Conservation (phyloP, 2,113 vertebrate species). For the Trematocara zebra region DNA sequence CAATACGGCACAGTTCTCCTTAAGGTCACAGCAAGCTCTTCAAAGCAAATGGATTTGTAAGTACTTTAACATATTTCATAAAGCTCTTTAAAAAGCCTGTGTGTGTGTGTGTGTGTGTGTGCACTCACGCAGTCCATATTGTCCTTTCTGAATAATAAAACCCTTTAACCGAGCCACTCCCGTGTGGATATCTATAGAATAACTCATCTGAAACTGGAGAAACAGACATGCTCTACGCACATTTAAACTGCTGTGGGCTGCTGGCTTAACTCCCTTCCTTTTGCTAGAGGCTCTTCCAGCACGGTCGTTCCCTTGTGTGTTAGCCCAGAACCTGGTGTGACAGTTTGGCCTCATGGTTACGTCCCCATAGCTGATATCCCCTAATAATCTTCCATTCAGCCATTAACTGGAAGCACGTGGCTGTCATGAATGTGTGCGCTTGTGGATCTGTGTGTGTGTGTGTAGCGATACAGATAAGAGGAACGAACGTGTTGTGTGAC, state of each 20-base stretch:
- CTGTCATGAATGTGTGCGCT: neutral
- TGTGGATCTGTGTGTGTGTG: neutral
- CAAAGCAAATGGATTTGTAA: conserved; percentile 51
- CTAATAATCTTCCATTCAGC: conserved; percentile 39
- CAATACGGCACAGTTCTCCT: conserved; percentile 21
- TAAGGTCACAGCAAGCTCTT: conserved; percentile 52
- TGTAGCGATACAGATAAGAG: neutral
- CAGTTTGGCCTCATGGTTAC: conserved; percentile 31
- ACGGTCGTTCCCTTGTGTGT: conserved; percentile 19
- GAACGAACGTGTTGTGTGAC: neutral
- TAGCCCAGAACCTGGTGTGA: conserved; percentile 24
- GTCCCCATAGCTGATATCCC: conserved; percentile 35
- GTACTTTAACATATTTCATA: conserved; percentile 48
- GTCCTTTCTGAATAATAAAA: conserved; percentile 30
- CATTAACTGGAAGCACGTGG: conserved; percentile 2
- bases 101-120: neutral
- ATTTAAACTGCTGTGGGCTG: conserved; percentile 8
- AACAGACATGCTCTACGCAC: neutral
- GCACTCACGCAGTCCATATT: neutral
- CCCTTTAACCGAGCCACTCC: conserved; percentile 6
- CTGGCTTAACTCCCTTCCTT: conserved; percentile 35
- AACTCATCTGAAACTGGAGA: neutral
- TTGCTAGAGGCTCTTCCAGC: conserved; percentile 17
- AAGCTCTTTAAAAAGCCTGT: conserved; percentile 13
- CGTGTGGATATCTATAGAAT: conserved; percentile 20